A percentile compares a stretch with the other conserved stretches of the same genome.
Evolutionary conservation across 2,888 invertebrate genomes (phyloP).

Genomic region (Zelleria hepariella): DNA sequence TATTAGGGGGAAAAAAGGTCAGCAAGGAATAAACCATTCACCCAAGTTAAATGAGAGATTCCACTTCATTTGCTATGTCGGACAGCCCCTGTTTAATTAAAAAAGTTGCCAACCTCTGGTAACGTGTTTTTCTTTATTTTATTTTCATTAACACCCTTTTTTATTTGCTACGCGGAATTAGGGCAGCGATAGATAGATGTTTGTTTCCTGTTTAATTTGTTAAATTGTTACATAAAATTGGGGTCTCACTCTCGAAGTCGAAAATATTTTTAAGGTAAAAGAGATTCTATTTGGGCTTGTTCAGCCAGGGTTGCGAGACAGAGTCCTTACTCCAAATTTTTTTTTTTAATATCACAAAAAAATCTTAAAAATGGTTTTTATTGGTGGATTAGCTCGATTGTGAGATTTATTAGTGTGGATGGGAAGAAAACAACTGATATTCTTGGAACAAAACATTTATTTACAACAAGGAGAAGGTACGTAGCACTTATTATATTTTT

Average conservation of each 20-base stretch:
- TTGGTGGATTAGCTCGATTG: too few relatives aligned
- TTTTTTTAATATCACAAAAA: too few relatives aligned
- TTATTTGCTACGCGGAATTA: conserved; percentile 5
- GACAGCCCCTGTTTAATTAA: conserved; percentile 11
- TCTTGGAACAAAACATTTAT: conserved; percentile 24
- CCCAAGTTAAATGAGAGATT: conserved; percentile 9
- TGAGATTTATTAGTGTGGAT: too few relatives aligned
- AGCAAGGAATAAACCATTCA: not conserved
- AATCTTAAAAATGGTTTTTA: too few relatives aligned
- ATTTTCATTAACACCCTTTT: not conserved
- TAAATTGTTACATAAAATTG: too few relatives aligned
- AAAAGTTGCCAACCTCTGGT: conserved; percentile 6
- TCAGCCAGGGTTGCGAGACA: too few relatives aligned
- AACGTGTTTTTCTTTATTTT: not conserved
- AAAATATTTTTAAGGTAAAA: too few relatives aligned
- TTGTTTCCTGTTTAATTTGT: too few relatives aligned
- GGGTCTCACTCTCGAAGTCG: too few relatives aligned
- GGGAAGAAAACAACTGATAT: conserved; percentile 24
- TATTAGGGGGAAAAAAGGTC: not conserved
- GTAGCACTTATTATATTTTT: conserved; percentile 55
- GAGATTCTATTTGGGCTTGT: too few relatives aligned
- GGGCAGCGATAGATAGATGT: too few relatives aligned
- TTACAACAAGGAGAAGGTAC: conserved; percentile 39
- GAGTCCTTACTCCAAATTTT: too few relatives aligned
- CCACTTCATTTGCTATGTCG: conserved; percentile 10